Evolutionary conservation across 1,140 invertebrate genomes (phyloP), one percentile per base, ranked within the genome.

Genomic region (Eumaeus atala): DNA sequence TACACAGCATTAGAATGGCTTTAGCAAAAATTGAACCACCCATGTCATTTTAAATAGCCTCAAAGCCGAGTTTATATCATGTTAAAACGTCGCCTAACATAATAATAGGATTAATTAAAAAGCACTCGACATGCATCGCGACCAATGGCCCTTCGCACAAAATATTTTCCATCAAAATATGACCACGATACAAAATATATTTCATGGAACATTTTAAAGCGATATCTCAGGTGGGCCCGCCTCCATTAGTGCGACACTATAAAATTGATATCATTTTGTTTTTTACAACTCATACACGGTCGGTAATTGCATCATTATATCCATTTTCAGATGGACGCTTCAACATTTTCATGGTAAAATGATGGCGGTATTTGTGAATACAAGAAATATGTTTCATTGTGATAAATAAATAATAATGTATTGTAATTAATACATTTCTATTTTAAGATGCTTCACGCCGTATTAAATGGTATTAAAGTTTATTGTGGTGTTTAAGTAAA

Each of bases 251-350:
- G 50, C 71, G 72, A 71, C 70, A 70, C 57, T 72, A 67, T 78
- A 64, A 72, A 77, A 78, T 77, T 71, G 70, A 78, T 75, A 69
- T 60, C 56, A 57, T 58, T 77, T 73, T 71, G 68, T 77, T 78
- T 77, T 78, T 77, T 64, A 64, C 64, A 56, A 72, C 58, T 18
- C 10, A n/a, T 48, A 48, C 17, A 14, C 18, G 18, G 10, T 2
- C 12, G 17, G 47, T 48, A 48, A 48, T 48, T 48, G 47, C 21
- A 48, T 48, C 28, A 48, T 48, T 48, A 33, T 28, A 48, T 48
- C 18, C 47, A 11, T 48, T 33, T 28, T 33, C 47, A 8, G 47
- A 48, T 48, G 47, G n/a, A 16, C 16, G 12, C 40, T 44, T 44
- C 21, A 28, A 28, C 6, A 28, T 28, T 28, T 28, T 28, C 2